A percentile compares a stretch with the other conserved stretches of the same genome.
phyloP scores from a whole-genome alignment of 1,140 invertebrate genomes.

The Penaeus vannamei region DNA sequence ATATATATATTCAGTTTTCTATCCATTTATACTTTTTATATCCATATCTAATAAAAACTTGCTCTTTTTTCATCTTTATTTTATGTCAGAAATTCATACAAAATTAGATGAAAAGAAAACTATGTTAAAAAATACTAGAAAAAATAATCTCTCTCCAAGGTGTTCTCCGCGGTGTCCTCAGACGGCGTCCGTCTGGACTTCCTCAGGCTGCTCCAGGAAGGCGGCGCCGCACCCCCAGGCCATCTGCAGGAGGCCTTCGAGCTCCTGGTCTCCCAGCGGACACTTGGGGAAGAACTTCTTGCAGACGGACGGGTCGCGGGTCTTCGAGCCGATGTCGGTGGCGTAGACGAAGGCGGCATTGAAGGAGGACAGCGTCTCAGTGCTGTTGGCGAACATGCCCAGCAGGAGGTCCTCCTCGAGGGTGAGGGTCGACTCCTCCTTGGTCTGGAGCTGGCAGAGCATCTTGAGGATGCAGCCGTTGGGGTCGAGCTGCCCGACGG shows the following conservation, averaged over 20 bases:
- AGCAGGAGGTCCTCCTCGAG: conserved; percentile 10
- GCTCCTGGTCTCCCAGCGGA: background rate
- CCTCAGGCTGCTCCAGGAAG: background rate
- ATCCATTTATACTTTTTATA: no score
- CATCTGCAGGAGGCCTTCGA: conserved; percentile 5
- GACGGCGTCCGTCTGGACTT: background rate
- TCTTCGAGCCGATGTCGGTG: background rate
- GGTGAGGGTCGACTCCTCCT: background rate
- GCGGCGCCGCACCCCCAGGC: conserved; percentile 7
- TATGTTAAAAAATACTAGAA: no score
- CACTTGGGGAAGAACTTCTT: background rate
- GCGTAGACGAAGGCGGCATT: conserved; percentile 1
- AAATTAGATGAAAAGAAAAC: no score
- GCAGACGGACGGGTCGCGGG: background rate
- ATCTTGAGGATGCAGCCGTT: conserved; percentile 20
- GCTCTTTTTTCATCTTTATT: no score
- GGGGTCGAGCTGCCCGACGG: conserved; percentile 1
- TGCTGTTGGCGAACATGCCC: background rate
- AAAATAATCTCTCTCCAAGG: background rate
- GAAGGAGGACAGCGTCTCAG: background rate
- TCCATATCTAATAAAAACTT: no score
- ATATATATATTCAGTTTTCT: no score
- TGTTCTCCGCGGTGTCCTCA: no score
- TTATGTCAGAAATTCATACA: no score
- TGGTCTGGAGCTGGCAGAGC: background rate